Percentiles rank a stretch among this genome's conserved stretches.
Conservation (phyloP, 2,888 invertebrate species). For the Papilio gigon region DNA sequence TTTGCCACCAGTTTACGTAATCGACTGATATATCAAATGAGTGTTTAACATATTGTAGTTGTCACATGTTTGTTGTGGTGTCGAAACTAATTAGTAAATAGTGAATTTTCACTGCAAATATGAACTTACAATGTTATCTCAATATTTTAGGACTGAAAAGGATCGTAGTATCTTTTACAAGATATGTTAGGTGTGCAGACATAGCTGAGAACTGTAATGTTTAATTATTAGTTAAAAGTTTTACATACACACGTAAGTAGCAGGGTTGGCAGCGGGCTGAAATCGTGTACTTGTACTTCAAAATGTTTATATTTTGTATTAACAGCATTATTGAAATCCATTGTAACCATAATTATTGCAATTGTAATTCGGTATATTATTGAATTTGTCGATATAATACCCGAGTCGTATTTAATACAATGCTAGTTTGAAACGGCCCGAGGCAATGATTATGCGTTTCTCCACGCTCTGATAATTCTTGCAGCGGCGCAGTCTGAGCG, state of each 20-base stretch:
- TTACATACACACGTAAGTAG: too few species aligned
- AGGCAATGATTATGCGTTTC: constrained; percentile 26
- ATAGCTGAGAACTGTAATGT: too few species aligned
- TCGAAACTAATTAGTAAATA: constrained; percentile 16
- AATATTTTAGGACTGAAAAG: too few species aligned
- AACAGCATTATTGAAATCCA: background rate
- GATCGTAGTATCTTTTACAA: too few species aligned
- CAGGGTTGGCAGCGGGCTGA: too few species aligned
- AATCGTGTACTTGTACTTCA: background rate
- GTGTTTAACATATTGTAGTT: constrained; percentile 27
- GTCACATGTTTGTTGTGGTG: constrained; percentile 14
- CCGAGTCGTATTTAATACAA: background rate
- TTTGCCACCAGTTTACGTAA: constrained; percentile 40
- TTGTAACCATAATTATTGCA: background rate
- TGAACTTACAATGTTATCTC: too few species aligned
- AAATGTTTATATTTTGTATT: background rate
- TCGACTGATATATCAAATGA: constrained; percentile 33
- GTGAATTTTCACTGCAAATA: background rate
- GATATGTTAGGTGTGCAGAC: too few species aligned
- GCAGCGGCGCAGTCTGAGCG: constrained; percentile 9
- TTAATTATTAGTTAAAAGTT: background rate
- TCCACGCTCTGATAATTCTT: constrained; percentile 30
- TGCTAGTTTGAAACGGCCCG: constrained; percentile 6
- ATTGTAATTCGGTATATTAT: constrained; percentile 1
- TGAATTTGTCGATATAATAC: constrained; percentile 17